These are phyloP conservation scores for Eonycteris spelaea DNA, from an alignment of 2,113 vertebrate genomes.

Conservation along the genomic window DNA sequence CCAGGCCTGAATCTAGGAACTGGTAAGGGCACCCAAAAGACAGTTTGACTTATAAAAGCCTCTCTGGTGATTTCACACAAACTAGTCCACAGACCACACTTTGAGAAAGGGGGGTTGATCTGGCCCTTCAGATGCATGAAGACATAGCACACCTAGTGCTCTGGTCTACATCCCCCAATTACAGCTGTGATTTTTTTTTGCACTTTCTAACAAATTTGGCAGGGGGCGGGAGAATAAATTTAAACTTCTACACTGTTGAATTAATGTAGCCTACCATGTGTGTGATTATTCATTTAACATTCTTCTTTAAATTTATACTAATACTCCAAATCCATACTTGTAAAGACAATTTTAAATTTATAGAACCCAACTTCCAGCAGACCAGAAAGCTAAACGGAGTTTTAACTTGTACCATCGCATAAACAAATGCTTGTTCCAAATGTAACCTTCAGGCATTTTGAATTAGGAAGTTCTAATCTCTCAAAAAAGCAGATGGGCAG, in stretches of 20 bases:
- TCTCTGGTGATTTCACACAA: background rate
- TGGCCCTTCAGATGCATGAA: background rate
- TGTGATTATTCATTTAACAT: conserved; percentile 30
- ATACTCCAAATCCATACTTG: background rate
- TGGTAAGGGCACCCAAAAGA: background rate
- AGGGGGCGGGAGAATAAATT: background rate
- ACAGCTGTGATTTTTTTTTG: background rate
- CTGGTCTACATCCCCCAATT: background rate
- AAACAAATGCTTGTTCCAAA: conserved; percentile 30
- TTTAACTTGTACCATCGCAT: background rate
- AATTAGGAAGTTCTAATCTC: conserved; percentile 40
- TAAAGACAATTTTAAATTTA: conserved; percentile 33
- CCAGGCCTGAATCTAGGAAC: background rate
- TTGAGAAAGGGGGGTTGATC: background rate
- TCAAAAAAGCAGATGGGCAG: background rate
- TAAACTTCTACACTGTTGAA: conserved; percentile 3
- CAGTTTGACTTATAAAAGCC: background rate
- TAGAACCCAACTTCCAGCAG: background rate
- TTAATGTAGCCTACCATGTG: conserved; percentile 22
- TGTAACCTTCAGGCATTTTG: conserved; percentile 25
- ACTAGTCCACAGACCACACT: background rate
- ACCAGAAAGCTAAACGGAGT: background rate
- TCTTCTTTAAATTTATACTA: conserved; percentile 14
- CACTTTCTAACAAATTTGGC: conserved; percentile 17
- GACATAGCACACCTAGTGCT: background rate